Conservation (phyloP, 2,113 vertebrate genomes). For the Polypterus bichir region DNA sequence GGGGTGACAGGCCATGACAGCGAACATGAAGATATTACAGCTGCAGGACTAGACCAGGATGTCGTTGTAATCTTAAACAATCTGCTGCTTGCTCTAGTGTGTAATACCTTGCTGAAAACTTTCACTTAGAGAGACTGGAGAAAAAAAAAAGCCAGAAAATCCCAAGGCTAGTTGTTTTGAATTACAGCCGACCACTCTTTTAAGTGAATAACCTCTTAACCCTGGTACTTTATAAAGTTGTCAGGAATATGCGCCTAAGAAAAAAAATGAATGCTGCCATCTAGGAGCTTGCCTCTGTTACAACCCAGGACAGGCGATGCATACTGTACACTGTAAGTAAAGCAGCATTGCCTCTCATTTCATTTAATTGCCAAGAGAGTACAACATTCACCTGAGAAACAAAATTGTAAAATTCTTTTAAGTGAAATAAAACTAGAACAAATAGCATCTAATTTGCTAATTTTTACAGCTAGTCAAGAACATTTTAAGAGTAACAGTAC, state of each 20-base stretch:
- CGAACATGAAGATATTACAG: constrained; percentile 63
- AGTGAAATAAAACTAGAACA: no score
- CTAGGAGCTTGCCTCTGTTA: background rate
- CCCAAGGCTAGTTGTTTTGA: constrained; percentile 51
- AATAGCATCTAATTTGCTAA: no score
- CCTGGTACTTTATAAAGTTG: constrained; percentile 37
- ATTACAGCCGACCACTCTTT: constrained; percentile 43
- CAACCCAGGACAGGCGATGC: no score
- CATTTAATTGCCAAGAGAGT: no score
- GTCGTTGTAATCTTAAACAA: constrained; percentile 73
- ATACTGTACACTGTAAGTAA: no score
- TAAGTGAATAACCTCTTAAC: constrained; percentile 49
- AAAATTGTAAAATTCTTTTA: no score
- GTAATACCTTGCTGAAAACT: constrained; percentile 63
- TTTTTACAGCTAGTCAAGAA: no score
- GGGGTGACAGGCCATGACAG: constrained; percentile 74
- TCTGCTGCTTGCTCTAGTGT: constrained; percentile 78
- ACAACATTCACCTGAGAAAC: no score
- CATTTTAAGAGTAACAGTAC: no score
- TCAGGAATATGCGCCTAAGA: constrained; percentile 22
- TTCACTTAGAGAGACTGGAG: constrained; percentile 36
- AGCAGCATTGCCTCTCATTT: no score
- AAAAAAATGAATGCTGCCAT: constrained; percentile 19
- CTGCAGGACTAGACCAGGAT: constrained; percentile 56
- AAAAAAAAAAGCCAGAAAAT: constrained; percentile 26